Evolutionary conservation across 2,797 vertebrate species (phyloP), one percentile per base, ranked within the genome.

Genomic region (Prunella strophiata): DNA sequence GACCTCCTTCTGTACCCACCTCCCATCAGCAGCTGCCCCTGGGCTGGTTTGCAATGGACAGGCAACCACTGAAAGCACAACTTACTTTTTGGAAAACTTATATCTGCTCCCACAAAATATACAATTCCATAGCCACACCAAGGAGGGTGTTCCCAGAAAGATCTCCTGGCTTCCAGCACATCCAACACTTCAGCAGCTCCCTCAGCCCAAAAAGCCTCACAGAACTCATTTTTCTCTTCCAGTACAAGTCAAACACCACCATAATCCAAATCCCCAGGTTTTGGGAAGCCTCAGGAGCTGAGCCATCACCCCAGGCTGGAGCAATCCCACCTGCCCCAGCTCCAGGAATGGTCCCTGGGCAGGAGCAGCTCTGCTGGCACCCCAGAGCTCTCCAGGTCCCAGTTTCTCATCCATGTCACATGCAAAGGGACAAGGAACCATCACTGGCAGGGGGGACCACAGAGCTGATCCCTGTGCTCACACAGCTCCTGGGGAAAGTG

Each of bases 391-490:
- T 10, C 45, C 45, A 13, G 21, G 4, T 47, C 45, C 45, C 45
- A 47, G 45, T 22, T 47, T 22, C 45, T 22, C 21, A 47, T 23
- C 45, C 45, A 12, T 12, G 12, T 22, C 21, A 7, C 11, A 11
- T 9, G 27, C 25, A 68, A 79, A 36, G 36, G 34, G 65, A 47
- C 20, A 21, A 16, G 76, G 59, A 71, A 30, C 1, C 2, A 10
- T 2, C 30, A 1, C 7, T 2, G 52, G 32, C 50, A 11, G 2
- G 7, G 13, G 8, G 14, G 17, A 74, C 7, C 36, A 3, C 61
- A 15, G 25, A 34, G n/a, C 23, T 29, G 9, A 42, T 34, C 73
- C 59, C 21, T 16, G 27, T 4, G 48, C 51, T 38, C 48, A 32
- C 21, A 7, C 1, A 5, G 45, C 72, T 85, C 26, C n/a, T 51